Evolutionary conservation across 2,113 vertebrate genomes (phyloP).

Genomic region (Vulpes lagopus): DNA sequence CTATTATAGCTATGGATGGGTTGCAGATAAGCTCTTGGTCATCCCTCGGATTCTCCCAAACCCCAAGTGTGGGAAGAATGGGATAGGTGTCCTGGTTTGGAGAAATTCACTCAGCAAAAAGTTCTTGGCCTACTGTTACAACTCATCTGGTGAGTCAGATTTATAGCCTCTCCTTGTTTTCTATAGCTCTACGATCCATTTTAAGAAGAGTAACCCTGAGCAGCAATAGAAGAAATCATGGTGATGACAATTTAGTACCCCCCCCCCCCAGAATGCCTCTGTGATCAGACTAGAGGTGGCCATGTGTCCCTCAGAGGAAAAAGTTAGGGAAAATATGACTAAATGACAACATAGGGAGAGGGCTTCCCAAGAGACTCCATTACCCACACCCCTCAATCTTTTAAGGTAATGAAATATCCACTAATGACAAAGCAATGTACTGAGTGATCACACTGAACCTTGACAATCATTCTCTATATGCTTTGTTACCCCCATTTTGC

Average conservation of each 20-base stretch:
- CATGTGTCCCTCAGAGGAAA: neutral
- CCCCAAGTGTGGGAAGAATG: conserved; percentile 89
- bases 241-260: neutral
- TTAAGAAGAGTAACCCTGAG: neutral
- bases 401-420: neutral
- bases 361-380: neutral
- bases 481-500: neutral
- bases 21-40: conserved; percentile 89
- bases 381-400: neutral
- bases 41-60: conserved; percentile 90
- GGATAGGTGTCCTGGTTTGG: conserved; percentile 89
- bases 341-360: neutral
- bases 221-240: neutral
- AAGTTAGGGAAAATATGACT: neutral
- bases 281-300: neutral
- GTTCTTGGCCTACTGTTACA: conserved; percentile 92
- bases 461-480: neutral
- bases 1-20: conserved; percentile 93
- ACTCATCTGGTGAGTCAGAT: conserved; percentile 91
- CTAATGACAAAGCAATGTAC: neutral
- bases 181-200: neutral
- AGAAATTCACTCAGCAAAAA: fast-evolving
- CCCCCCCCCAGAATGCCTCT: neutral
- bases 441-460: neutral
- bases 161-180: neutral